Evolutionary conservation across 1,140 invertebrate genomes (phyloP).

Genomic region (Caenorhabditis brenneri): DNA sequence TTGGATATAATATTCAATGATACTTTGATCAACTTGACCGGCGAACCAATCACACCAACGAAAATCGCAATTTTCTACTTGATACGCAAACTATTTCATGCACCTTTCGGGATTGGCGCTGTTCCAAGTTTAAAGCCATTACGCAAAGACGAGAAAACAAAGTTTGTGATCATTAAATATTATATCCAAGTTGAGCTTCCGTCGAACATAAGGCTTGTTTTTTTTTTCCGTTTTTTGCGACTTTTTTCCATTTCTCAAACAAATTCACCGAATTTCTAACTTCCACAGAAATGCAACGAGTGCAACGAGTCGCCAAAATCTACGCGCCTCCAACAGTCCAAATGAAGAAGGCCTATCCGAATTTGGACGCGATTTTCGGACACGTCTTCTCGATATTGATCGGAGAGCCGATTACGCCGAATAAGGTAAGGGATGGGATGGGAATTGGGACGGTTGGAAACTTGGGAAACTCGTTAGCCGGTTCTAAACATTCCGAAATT

Average conservation of each 20-base stretch:
- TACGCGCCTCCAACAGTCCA: too few species aligned
- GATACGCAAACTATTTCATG: not conserved
- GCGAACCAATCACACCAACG: not conserved
- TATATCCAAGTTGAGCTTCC: not conserved
- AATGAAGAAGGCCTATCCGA: too few species aligned
- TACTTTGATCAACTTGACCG: not conserved
- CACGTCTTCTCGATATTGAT: not conserved
- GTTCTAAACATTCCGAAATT: too few species aligned
- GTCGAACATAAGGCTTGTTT: too few species aligned
- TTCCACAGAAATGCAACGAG: too few species aligned
- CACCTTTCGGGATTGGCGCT: not conserved
- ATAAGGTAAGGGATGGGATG: not conserved
- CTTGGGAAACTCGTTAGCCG: too few species aligned
- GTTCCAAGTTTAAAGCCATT: not conserved
- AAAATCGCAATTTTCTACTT: not conserved
- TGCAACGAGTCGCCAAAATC: too few species aligned
- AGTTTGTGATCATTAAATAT: not conserved
- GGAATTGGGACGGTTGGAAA: not conserved
- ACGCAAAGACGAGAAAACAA: not conserved
- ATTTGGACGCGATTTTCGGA: not conserved
- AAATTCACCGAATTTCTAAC: too few species aligned
- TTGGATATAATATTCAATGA: not conserved
- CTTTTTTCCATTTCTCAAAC: too few species aligned
- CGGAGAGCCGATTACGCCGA: not conserved
- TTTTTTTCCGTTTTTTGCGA: too few species aligned